Evolutionary conservation across 2,888 invertebrate genomes (phyloP).

Genomic region (Parnassius glacialis): DNA sequence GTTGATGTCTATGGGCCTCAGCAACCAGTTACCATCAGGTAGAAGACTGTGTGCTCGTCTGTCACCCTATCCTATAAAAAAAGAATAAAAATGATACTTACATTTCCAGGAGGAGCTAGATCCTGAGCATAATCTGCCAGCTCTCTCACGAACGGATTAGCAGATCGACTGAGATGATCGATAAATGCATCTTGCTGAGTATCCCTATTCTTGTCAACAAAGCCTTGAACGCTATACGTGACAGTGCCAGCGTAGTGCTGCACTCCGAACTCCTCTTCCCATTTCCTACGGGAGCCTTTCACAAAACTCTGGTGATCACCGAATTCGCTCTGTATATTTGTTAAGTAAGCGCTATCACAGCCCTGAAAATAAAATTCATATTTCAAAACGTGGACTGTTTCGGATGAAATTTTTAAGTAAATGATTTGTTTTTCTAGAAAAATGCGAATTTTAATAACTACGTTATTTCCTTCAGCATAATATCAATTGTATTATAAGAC

Average conservation of each 20-base stretch:
- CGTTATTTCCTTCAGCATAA: no score
- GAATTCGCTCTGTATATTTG: constrained; percentile 93
- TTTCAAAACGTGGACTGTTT: not conserved
- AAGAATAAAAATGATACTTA: constrained; percentile 37
- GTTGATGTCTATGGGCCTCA: no score
- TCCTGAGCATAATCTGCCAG: constrained; percentile 80
- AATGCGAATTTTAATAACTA: no score
- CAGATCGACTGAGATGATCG: constrained; percentile 91
- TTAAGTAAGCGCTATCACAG: constrained; percentile 92
- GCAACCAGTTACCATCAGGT: no score
- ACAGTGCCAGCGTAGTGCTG: constrained; percentile 94
- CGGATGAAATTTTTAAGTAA: no score
- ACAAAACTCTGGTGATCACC: constrained; percentile 91
- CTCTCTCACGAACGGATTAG: constrained; percentile 91
- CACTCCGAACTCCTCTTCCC: constrained; percentile 95
- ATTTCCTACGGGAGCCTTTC: constrained; percentile 91
- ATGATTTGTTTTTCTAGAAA: no score
- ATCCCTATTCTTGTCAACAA: constrained; percentile 95
- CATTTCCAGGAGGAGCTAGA: constrained; percentile 84
- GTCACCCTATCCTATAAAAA: no score
- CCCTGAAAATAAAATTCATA: constrained; percentile 71
- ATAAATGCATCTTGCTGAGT: constrained; percentile 96
- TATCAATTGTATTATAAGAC: no score
- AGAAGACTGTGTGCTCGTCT: no score
- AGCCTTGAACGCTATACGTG: constrained; percentile 88